Evolutionary conservation across 1,140 invertebrate species (phyloP).

Genomic region (Ips typographus): DNA sequence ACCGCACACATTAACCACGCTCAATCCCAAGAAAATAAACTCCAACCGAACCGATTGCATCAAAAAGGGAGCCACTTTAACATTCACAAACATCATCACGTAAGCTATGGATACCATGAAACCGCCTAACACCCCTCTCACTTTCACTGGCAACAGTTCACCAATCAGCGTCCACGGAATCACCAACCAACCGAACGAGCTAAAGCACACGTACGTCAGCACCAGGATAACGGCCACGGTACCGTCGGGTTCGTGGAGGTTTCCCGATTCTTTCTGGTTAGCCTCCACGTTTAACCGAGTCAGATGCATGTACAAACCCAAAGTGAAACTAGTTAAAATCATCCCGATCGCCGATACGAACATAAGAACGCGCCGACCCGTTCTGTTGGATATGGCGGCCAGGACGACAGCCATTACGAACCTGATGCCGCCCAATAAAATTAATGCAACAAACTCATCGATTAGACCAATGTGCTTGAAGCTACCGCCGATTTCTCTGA

Average conservation of each 20-base stretch:
- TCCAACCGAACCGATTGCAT: conserved; percentile 55
- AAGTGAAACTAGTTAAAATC: conserved; percentile 57
- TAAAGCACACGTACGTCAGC: conserved; percentile 57
- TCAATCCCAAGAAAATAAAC: conserved; percentile 64
- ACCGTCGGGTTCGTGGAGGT: conserved; percentile 10
- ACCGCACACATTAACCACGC: conserved; percentile 59
- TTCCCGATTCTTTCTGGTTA: not conserved
- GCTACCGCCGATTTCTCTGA: conserved; percentile 54
- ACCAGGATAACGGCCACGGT: conserved; percentile 41
- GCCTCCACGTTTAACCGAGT: not conserved
- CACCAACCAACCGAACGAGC: conserved; percentile 58
- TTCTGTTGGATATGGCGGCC: conserved; percentile 56
- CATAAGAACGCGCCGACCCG: conserved; percentile 56
- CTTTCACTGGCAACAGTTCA: conserved; percentile 56
- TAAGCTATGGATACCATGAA: conserved; percentile 63
- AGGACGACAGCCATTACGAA: conserved; percentile 57
- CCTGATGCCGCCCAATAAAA: conserved; percentile 56
- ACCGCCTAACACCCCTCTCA: conserved; percentile 58
- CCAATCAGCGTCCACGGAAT: conserved; percentile 67
- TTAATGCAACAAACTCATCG: conserved; percentile 55
- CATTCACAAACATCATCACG: conserved; percentile 64
- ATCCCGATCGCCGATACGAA: conserved; percentile 59
- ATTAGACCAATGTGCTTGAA: conserved; percentile 50
- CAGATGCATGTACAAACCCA: conserved; percentile 54
- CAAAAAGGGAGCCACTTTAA: conserved; percentile 63